Conservation (phyloP, 2,797 vertebrate genomes). For the Lepus townsendii region DNA sequence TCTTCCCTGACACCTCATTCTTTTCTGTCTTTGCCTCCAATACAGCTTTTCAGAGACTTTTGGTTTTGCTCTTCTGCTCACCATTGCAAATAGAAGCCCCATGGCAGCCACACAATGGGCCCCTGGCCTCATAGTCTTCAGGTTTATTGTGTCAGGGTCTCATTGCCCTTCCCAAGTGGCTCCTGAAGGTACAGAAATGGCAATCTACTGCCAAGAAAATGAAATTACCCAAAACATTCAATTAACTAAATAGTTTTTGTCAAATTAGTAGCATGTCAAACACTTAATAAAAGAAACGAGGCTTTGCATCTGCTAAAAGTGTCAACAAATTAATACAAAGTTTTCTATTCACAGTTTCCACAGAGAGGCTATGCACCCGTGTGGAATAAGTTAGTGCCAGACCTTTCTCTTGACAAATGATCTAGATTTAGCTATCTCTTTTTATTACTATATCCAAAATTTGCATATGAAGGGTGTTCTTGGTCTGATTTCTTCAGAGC, state of each 20-base stretch:
- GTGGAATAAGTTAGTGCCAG: neutral
- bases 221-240: neutral
- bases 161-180: neutral
- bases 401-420: neutral
- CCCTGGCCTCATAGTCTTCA: neutral
- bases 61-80: neutral
- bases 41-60: neutral
- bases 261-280: neutral
- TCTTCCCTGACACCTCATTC: neutral
- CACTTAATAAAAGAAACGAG: neutral
- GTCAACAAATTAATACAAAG: neutral
- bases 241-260: neutral
- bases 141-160: neutral
- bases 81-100: neutral
- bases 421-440: neutral
- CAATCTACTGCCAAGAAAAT: neutral
- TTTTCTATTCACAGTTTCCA: neutral
- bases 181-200: neutral
- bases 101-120: neutral
- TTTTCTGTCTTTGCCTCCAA: neutral
- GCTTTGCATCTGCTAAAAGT: neutral
- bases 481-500: neutral
- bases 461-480: neutral
- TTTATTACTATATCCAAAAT: neutral
- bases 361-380: neutral